Base-by-base conservation (phyloP, 2,888 invertebrate genomes). In the Eupithecia abbreviata region DNA sequence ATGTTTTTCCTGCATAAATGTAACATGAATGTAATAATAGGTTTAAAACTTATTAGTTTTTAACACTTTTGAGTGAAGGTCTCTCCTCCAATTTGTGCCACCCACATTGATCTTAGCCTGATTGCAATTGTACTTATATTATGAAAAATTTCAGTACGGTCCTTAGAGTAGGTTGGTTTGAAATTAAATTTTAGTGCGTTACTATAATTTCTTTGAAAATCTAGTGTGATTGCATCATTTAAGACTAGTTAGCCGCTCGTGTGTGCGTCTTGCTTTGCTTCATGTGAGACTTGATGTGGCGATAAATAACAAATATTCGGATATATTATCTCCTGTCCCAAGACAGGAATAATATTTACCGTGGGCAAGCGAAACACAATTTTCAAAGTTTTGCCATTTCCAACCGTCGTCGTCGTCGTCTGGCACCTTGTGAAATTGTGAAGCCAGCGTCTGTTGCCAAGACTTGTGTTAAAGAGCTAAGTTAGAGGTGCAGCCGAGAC, bases 391-490 rank as follows among this genome's bases (percentile, higher is more conserved):
- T n/a, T 18, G 15, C 71, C 65, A 76, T 74, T 78, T 73, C 65
- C 69, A 30, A 30, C 30, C 30, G 30, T 30, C 51, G 6, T n/a
- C 51, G 51, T 45, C 68, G 71, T 66, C 73, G 73, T 66, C 70
- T 55, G 69, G 68, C 73, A 68, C 73, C 73, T 70, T 75, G 75
- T 62, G 69, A 66, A 71, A 76, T 78, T 78, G 70, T 72, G 72
- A 41, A 66, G 72, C 75, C 72, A 51, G 65, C 67, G 30, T 51
- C 74, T 58, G 74, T 68, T 77, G 77, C 72, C 74, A 74, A 74
- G 71, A 71, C 43, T 66, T 67, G 45, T 41, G 42, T 65, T 65
- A 65, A 65, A 66, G 42, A 66, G 41, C 66, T 66, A 66, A 41
- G 66, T 42, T 42, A 66, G 62, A 62, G 30, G 9, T 62, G 62